Conservation (phyloP, 1,140 invertebrate species). For the Drosophila leontia region DNA sequence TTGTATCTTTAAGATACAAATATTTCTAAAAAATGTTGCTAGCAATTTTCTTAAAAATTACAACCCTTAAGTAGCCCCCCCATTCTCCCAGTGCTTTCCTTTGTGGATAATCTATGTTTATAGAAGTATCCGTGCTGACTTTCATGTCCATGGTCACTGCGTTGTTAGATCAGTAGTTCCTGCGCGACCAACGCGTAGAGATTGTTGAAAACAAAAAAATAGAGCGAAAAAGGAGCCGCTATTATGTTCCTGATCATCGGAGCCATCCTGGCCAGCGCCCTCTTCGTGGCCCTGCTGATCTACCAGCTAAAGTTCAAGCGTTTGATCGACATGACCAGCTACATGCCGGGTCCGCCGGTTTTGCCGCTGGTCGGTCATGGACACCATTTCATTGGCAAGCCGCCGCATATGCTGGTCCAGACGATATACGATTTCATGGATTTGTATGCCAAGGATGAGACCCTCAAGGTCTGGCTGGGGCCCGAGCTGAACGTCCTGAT, state of each 20-base stretch:
- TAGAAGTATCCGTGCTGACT: constrained; percentile 1
- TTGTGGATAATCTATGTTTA: constrained; percentile 21
- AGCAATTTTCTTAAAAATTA: background rate
- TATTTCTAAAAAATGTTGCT: background rate
- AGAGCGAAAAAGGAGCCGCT: background rate
- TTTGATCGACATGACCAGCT: constrained; percentile 64
- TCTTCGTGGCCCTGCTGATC: constrained; percentile 54
- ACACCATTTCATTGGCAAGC: constrained; percentile 67
- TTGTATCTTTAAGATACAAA: background rate
- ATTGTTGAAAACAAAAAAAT: background rate
- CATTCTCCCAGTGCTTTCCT: background rate
- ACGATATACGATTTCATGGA: constrained; percentile 46
- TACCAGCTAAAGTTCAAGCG: constrained; percentile 75
- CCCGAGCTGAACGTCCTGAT: constrained; percentile 73
- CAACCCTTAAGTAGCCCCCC: too few species aligned
- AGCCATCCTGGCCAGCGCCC: constrained; percentile 53
- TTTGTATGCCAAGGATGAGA: constrained; percentile 75
- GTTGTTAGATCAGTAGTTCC: constrained; percentile 6
- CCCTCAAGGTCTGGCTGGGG: constrained; percentile 85
- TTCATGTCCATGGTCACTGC: background rate
- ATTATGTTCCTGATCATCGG: constrained; percentile 61
- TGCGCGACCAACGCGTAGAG: background rate
- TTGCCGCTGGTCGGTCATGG: constrained; percentile 74
- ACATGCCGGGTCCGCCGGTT: constrained; percentile 64
- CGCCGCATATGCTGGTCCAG: constrained; percentile 55